These are phyloP conservation scores for Glyptemys insculpta DNA, from an alignment of 2,797 vertebrate genomes.

Conservation along the genomic window DNA sequence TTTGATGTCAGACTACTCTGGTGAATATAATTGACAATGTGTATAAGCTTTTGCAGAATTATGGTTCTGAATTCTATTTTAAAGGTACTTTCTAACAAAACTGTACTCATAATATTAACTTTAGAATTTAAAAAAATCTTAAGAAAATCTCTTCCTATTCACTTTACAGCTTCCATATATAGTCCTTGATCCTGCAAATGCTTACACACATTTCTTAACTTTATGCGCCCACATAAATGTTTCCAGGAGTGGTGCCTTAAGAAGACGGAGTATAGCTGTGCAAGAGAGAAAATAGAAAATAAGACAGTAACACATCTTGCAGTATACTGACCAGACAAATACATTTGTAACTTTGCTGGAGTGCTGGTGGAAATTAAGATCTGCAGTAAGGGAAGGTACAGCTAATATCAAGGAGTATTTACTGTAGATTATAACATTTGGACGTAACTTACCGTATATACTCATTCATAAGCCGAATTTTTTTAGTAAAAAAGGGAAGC, in stretches of 20 bases:
- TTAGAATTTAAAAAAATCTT: background rate
- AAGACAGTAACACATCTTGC: background rate
- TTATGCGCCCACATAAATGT: background rate
- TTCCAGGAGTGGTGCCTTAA: background rate
- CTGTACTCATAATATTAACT: background rate
- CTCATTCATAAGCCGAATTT: too few species aligned
- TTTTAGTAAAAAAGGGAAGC: too few species aligned
- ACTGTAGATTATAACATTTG: background rate
- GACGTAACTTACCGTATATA: background rate
- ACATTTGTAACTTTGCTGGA: background rate
- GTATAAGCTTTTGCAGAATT: background rate
- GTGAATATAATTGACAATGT: background rate
- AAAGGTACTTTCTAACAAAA: background rate
- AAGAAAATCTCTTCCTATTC: background rate
- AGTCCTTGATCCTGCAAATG: background rate
- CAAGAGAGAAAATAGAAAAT: background rate
- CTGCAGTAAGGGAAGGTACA: background rate
- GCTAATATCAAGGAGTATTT: background rate
- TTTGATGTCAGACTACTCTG: background rate
- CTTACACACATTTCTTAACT: background rate
- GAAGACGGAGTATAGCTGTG: background rate
- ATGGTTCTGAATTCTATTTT: background rate
- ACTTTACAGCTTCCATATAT: background rate
- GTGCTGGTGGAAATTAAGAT: background rate
- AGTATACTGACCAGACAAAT: background rate